Base-by-base conservation (phyloP, 2,888 invertebrate species). In the Mechanitis messenoides region DNA sequence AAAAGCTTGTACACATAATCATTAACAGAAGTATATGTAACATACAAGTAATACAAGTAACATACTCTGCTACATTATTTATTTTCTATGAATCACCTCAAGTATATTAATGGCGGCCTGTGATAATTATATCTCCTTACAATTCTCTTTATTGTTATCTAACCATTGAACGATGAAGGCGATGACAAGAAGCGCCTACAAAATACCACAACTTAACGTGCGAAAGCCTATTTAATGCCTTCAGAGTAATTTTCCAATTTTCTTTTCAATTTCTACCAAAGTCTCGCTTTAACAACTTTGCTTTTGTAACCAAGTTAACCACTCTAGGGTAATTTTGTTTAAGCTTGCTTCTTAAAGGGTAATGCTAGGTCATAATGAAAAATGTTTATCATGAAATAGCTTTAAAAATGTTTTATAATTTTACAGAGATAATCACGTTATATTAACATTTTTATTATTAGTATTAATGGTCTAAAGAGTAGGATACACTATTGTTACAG, bases 211-310 rank as follows among this genome's bases (percentile, higher is more conserved):
- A 64, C 59, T 60, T 63, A 66, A 66, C 68, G 66, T 65, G 64
- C 61, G 63, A 50, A 59, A 65, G 60, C 64, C 66, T 65, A 62
- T 66, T 68, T 66, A 66, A 68, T 65, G 60, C 57, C 62, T 65
- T 64, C 59, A 60, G 63, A 67, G 67, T 66, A 69, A 66, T 70
- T 70, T 69, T 66, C 70, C 67, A 69, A 70, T 70, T 69, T 70
- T 70, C 69, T 70, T 70, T 70, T 70, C 70, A 70, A 70, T 69
- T 68, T 66, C 56, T 55, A 65, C 65, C 61, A 60, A 65, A 61
- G 62, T 65, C 55, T 65, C 63, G 67, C 65, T 67, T 66, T 59
- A 63, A 60, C 61, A 68, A 69, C 66, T 69, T 70, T 60, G 64
- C 64, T 67, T 69, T 69, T 68, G 68, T 69, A 66, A 66, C 67